Conservation (phyloP, 2,113 vertebrate species). For the Oreotrochilus melanogaster region DNA sequence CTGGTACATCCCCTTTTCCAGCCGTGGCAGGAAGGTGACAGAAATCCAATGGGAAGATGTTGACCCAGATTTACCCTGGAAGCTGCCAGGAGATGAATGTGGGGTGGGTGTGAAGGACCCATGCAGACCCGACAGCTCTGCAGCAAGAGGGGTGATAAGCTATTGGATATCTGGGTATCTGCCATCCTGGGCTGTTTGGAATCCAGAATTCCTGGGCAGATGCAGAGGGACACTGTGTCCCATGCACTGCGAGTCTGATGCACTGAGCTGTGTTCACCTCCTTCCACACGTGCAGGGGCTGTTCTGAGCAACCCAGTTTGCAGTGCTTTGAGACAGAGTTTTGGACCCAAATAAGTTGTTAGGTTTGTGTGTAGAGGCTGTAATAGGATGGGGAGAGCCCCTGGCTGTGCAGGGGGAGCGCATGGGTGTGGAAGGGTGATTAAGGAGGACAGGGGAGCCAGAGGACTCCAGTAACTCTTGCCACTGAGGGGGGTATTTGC, state of each 20-base stretch:
- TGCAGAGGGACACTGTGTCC: background rate
- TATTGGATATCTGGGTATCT: background rate
- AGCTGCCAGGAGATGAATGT: background rate
- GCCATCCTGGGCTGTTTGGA: background rate
- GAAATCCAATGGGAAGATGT: background rate
- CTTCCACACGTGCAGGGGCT: background rate
- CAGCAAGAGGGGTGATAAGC: rapidly evolving
- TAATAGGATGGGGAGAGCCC: background rate
- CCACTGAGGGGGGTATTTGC: background rate
- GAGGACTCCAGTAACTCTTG: background rate
- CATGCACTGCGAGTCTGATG: rapidly evolving
- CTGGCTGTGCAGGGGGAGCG: no score
- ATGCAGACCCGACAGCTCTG: background rate
- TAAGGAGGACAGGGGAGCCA: background rate
- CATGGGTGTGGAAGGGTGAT: background rate
- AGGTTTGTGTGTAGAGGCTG: background rate
- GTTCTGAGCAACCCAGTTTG: background rate
- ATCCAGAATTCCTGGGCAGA: background rate
- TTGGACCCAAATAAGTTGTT: background rate
- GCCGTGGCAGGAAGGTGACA: background rate
- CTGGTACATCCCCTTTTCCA: background rate
- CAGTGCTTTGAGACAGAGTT: background rate
- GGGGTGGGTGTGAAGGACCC: rapidly evolving
- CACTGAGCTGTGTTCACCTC: background rate
- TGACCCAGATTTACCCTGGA: constrained; percentile 51